A percentile compares a stretch with the other conserved stretches of the same genome.
Conservation (phyloP, 1,140 invertebrate species). For the Bilobella aurantiaca region DNA sequence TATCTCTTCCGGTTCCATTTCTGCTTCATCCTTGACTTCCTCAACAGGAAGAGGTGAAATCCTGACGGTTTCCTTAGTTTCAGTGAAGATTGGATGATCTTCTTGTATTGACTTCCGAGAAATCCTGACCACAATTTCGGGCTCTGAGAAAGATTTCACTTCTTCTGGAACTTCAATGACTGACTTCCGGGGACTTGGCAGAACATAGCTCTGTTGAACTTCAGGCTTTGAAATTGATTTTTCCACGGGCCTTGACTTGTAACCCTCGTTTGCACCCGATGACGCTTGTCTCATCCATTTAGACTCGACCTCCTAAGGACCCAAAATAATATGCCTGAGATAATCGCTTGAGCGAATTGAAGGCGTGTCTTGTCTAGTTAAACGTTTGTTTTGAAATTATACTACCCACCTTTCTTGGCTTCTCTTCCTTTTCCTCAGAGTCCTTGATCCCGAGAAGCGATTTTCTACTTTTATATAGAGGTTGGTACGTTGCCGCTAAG, state of each 20-base stretch:
- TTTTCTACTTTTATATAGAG: slow-evolving; percentile 19
- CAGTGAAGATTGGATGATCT: not conserved
- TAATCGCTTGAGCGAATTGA: too few relatives aligned
- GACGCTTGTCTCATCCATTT: slow-evolving; percentile 20
- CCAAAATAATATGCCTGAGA: not conserved
- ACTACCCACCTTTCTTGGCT: slow-evolving; percentile 4
- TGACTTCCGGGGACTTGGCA: slow-evolving; percentile 19
- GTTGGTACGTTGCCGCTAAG: slow-evolving; percentile 17
- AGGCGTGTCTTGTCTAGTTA: not conserved
- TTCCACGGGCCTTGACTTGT: not conserved
- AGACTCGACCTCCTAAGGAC: slow-evolving; percentile 12
- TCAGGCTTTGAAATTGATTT: not conserved
- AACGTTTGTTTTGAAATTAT: not conserved
- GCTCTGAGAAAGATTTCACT: slow-evolving; percentile 9
- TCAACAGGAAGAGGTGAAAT: not conserved
- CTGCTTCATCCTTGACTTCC: not conserved
- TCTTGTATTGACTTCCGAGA: slow-evolving; percentile 11
- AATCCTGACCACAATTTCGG: slow-evolving; percentile 12
- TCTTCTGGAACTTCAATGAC: slow-evolving; percentile 6
- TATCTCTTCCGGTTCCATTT: not conserved
- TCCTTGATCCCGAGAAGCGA: slow-evolving; percentile 12
- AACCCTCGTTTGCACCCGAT: not conserved
- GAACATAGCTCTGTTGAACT: not conserved
- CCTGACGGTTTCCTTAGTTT: slow-evolving; percentile 18
- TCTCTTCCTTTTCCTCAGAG: slow-evolving; percentile 1